phyloP scores from a whole-genome alignment of 2,888 invertebrate species.

The Conops quadrifasciatus region DNA sequence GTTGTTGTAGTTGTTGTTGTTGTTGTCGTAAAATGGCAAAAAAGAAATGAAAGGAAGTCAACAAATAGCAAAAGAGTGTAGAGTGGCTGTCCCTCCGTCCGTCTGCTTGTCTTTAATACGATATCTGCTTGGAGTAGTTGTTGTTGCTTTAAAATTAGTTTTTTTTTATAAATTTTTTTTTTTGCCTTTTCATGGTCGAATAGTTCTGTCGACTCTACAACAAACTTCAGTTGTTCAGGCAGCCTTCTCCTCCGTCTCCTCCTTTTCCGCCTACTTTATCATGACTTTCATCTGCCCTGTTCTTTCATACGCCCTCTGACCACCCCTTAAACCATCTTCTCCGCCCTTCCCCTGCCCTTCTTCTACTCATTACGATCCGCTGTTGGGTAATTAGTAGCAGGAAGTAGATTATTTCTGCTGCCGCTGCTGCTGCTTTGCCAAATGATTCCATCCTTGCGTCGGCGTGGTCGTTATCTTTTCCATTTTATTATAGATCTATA shows the following conservation, averaged over 20 bases:
- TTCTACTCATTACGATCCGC: constrained; percentile 15
- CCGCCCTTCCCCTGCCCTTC: neutral
- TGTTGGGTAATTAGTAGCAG: constrained; percentile 33
- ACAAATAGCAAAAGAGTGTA: no score
- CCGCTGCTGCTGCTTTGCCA: neutral
- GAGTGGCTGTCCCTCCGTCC: neutral
- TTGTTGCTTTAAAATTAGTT: neutral
- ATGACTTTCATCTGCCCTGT: no score
- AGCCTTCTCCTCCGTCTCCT: no score
- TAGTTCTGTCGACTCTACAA: neutral
- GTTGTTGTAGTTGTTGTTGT: constrained; percentile 28
- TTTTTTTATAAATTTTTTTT: neutral
- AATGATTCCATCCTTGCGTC: no score
- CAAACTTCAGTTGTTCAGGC: no score
- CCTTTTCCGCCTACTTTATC: no score
- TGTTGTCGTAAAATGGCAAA: constrained; percentile 11
- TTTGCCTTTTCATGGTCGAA: constrained; percentile 4
- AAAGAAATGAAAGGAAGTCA: no score
- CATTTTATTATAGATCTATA: no score
- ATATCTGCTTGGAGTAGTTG: neutral
- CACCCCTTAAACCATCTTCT: no score
- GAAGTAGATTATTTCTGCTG: constrained; percentile 25
- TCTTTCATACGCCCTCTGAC: no score
- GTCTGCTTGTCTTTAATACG: neutral
- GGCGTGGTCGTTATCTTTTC: no score